phyloP scores from a whole-genome alignment of 2,113 vertebrate genomes.

The Chaetodon trifascialis region DNA sequence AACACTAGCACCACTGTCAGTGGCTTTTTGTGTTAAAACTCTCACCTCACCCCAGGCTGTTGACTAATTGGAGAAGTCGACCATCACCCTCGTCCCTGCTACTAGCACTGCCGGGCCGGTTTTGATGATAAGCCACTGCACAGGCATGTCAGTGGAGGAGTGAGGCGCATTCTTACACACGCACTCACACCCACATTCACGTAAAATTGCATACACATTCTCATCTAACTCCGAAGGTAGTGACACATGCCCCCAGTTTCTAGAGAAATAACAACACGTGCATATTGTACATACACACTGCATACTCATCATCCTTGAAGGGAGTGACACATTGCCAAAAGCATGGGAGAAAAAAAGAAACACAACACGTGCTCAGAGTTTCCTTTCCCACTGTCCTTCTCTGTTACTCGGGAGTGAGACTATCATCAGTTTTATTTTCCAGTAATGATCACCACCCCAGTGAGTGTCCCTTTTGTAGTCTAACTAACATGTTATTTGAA shows the following conservation, averaged over 20 bases:
- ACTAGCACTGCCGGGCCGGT: conserved; percentile 6
- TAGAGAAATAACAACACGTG: conserved; percentile 16
- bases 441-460: background rate
- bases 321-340: conserved; percentile 29
- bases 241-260: background rate
- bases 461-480: background rate
- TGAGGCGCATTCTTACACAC: background rate
- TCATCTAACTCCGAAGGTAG: background rate
- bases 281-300: background rate
- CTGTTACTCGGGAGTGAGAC: background rate
- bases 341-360: background rate
- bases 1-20: background rate
- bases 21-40: conserved; percentile 29
- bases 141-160: background rate
- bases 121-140: conserved; percentile 17
- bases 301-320: conserved; percentile 16
- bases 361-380: conserved; percentile 6
- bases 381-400: conserved; percentile 9
- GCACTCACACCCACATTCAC: background rate
- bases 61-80: conserved; percentile 38
- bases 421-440: conserved; percentile 25
- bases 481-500: background rate
- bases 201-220: background rate
- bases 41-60: conserved; percentile 7
- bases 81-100: background rate